Evolutionary conservation across 2,888 invertebrate genomes (phyloP).

Genomic region (Eudemis profundana): DNA sequence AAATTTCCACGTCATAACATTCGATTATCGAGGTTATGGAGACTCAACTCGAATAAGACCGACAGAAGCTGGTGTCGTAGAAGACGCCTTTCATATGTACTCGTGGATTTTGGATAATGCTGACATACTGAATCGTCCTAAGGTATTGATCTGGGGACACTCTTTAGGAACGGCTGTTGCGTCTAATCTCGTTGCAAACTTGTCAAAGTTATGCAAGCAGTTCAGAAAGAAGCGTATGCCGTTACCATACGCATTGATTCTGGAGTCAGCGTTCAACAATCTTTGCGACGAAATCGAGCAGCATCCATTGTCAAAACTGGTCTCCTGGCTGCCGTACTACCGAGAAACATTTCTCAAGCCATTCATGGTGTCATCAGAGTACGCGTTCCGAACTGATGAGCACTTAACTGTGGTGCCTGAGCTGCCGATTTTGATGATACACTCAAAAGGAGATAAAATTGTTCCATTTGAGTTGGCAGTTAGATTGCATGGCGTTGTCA

Average conservation of each 20-base stretch:
- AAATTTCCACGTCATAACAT: conserved; percentile 71
- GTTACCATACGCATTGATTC: conserved; percentile 88
- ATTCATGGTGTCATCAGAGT: conserved; percentile 87
- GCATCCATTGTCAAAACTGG: conserved; percentile 93
- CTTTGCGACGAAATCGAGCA: conserved; percentile 93
- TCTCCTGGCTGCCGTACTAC: conserved; percentile 94
- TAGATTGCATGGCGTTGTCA: conserved; percentile 88
- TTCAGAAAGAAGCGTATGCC: conserved; percentile 82
- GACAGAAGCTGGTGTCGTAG: conserved; percentile 94
- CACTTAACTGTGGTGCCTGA: conserved; percentile 87
- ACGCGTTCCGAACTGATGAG: conserved; percentile 92
- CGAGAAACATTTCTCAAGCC: conserved; percentile 91
- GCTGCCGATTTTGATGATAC: conserved; percentile 93
- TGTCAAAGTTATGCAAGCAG: conserved; percentile 86
- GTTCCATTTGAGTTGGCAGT: conserved; percentile 93
- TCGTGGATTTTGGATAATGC: conserved; percentile 88
- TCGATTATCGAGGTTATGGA: conserved; percentile 86
- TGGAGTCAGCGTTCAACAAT: conserved; percentile 98
- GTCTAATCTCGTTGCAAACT: conserved; percentile 62
- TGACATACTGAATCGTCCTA: conserved; percentile 60
- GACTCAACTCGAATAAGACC: conserved; percentile 89
- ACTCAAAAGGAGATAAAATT: conserved; percentile 95
- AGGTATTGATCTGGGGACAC: conserved; percentile 96
- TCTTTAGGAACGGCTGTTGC: conserved; percentile 90
- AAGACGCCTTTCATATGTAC: conserved; percentile 91